Evolutionary conservation across 2,888 invertebrate species (phyloP).

Genomic region (Mellilla xanthometata): DNA sequence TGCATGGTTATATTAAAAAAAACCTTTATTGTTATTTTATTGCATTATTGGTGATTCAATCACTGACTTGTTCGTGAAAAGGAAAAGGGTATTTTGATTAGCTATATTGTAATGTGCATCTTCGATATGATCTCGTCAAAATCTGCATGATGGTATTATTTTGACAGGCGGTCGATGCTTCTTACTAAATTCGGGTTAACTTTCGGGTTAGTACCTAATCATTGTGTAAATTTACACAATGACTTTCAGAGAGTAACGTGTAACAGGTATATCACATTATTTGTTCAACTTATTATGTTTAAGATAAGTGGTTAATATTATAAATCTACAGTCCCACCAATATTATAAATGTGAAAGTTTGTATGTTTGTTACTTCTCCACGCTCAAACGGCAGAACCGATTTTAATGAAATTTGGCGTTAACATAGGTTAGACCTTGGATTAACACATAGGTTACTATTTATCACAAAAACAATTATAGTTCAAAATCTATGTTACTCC

Average conservation of each 20-base stretch:
- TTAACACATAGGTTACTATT: too few relatives aligned
- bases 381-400: too few relatives aligned
- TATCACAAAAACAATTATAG: too few relatives aligned
- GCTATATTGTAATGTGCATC: slow-evolving; percentile 11
- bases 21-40: slow-evolving; percentile 12
- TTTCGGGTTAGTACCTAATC: too few relatives aligned
- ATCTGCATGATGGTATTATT: not conserved
- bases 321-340: too few relatives aligned
- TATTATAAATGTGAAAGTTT: too few relatives aligned
- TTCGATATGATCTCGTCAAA: slow-evolving; percentile 8
- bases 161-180: slow-evolving; percentile 5
- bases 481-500: too few relatives aligned
- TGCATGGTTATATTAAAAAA: slow-evolving; percentile 1
- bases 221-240: slow-evolving; percentile 16
- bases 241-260: slow-evolving; percentile 1
- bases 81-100: slow-evolving; percentile 15
- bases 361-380: too few relatives aligned
- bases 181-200: not conserved
- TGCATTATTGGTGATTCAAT: slow-evolving; percentile 1
- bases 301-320: not conserved
- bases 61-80: slow-evolving; percentile 2
- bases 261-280: not conserved
- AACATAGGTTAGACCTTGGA: too few relatives aligned
- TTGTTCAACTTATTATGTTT: slow-evolving; percentile 9
- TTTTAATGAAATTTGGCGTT: too few relatives aligned